phyloP scores from a whole-genome alignment of 2,888 invertebrate species.

The Hirtodrosophila histrioides region DNA sequence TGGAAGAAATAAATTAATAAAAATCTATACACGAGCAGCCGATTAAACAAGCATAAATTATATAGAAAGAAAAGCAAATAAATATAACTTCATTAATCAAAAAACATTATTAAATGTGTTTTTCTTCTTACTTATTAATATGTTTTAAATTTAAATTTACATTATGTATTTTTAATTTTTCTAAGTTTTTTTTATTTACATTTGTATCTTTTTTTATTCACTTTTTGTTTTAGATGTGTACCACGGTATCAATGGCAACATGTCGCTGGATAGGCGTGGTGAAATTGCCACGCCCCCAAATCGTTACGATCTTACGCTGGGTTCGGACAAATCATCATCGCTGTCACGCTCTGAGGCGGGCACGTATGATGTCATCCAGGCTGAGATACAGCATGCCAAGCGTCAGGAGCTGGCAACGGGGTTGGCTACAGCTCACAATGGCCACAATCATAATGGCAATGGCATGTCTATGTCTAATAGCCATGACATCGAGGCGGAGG shows the following conservation, averaged over 20 bases:
- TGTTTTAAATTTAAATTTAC: conserved; percentile 5
- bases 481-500: conserved; percentile 79
- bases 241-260: conserved; percentile 84
- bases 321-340: conserved; percentile 84
- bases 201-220: neutral
- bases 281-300: conserved; percentile 78
- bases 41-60: conserved; percentile 70
- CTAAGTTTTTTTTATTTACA: conserved; percentile 1
- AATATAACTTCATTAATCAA: conserved; percentile 81
- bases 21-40: conserved; percentile 62
- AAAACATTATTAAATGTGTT: conserved; percentile 13
- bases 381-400: conserved; percentile 83
- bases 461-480: conserved; percentile 29
- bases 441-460: conserved; percentile 64
- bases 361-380: conserved; percentile 84
- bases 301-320: conserved; percentile 83
- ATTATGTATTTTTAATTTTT: neutral
- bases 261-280: conserved; percentile 84
- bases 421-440: conserved; percentile 74
- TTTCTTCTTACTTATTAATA: conserved; percentile 11
- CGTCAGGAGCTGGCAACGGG: conserved; percentile 79
- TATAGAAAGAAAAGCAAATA: conserved; percentile 70
- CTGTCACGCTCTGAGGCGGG: conserved; percentile 84
- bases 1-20: conserved; percentile 22
- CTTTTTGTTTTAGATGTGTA: conserved; percentile 75